Evolutionary conservation across 2,888 invertebrate species (phyloP), one percentile per base, ranked within the genome.

Genomic region (Hyposoter dolosus): DNA sequence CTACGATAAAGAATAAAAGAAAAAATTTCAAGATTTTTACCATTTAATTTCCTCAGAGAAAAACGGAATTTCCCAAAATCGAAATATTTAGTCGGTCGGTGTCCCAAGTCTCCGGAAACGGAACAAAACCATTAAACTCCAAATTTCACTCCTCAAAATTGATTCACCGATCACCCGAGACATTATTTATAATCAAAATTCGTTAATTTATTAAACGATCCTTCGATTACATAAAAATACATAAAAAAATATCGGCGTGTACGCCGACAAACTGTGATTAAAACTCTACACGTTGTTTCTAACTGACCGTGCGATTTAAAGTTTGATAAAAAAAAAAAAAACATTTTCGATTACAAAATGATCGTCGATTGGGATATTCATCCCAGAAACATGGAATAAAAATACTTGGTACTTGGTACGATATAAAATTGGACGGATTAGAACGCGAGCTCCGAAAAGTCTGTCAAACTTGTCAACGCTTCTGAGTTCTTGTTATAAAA

Each of bases 381-480:
- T 47, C 19, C 10, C 12, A 56, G 17, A 76, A 53, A 35, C 32
- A 63, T 45, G 9, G 47, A 28, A 63, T 45, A 63, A 69, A n/a
- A 78, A 43, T 56, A 79, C 32, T 12, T 60, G 32, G 56, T 71
- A 71, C 71, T 71, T 72, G 60, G 43, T 80, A 63, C 53, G 43
- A 65, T 82, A 79, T 75, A 71, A 78, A 83, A 68, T 76, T 86
- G 83, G 86, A 86, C 86, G 86, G 86, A 83, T 81, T 74, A 81
- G 83, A 80, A 43, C 53, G 12, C 12, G 76, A 83, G 65, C 47
- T 82, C 69, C 47, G 32, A 53, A 65, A 63, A 72, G 68, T 80
- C 50, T 60, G 80, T 80, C 66, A 81, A 17, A 53, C 17, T 28
- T 81, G 63, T 80, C 81, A 68, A 86, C 60, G 63, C 43, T 81